Evolutionary conservation across 1,140 invertebrate genomes (phyloP).

Genomic region (Sminthurides bifidus): DNA sequence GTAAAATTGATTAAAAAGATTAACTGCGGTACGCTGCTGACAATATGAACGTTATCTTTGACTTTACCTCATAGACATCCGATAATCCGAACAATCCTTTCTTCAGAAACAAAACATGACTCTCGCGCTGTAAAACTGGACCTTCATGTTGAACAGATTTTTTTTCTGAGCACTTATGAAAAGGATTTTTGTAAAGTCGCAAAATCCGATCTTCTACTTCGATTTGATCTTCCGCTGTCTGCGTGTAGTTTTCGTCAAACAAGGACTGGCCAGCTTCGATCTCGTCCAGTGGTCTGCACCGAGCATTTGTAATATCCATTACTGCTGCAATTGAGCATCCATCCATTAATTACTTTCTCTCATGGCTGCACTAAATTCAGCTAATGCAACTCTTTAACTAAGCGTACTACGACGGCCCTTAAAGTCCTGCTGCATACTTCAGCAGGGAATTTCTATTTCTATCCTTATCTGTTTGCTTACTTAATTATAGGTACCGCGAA

Average conservation of each 20-base stretch:
- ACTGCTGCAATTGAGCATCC: too few relatives aligned
- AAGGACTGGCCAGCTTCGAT: neutral
- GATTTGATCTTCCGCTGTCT: conserved; percentile 3
- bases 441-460: too few relatives aligned
- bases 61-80: conserved; percentile 12
- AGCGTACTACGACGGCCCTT: too few relatives aligned
- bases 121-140: conserved; percentile 49
- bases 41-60: conserved; percentile 12
- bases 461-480: too few relatives aligned
- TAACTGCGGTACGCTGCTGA: too few relatives aligned
- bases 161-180: neutral
- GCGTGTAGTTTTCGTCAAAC: neutral
- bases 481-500: too few relatives aligned
- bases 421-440: too few relatives aligned
- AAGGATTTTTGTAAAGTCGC: conserved; percentile 7
- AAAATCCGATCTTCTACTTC: conserved; percentile 22
- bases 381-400: too few relatives aligned
- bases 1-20: too few relatives aligned
- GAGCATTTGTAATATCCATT: too few relatives aligned
- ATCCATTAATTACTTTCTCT: too few relatives aligned
- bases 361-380: too few relatives aligned
- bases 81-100: conserved; percentile 17
- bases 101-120: conserved; percentile 48
- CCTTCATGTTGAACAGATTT: conserved; percentile 38
- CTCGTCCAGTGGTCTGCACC: neutral